Percentiles rank a stretch among this genome's conserved stretches.
Conservation (phyloP, 2,113 vertebrate species). For the Symphodus melops region DNA sequence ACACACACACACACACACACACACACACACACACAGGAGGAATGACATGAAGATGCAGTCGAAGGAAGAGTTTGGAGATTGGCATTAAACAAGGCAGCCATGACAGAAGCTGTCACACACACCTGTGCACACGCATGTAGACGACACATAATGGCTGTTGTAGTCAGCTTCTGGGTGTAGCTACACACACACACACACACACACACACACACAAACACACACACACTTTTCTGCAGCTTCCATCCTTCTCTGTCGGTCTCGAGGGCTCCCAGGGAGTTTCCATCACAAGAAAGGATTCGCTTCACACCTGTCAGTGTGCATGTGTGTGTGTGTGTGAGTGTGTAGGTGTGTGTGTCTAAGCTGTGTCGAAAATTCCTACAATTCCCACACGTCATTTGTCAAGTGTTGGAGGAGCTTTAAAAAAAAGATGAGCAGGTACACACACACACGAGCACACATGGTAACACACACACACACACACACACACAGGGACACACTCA, state of each 20-base stretch:
- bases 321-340: slow-evolving; percentile 14
- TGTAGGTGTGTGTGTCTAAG: slow-evolving; percentile 10
- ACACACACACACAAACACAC: background rate
- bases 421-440: slow-evolving; percentile 41
- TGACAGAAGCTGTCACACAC: slow-evolving; percentile 21
- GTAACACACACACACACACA: background rate
- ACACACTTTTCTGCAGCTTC: background rate
- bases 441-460: slow-evolving; percentile 11
- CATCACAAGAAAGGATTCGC: slow-evolving; percentile 18
- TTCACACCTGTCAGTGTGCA: slow-evolving; percentile 28
- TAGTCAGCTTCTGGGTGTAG: background rate
- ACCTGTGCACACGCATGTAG: slow-evolving; percentile 21
- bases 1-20: no score
- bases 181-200: background rate
- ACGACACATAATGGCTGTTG: background rate
- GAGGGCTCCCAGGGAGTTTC: slow-evolving; percentile 13
- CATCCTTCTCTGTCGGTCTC: slow-evolving; percentile 7
- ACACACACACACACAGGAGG: no score
- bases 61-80: background rate
- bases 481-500: slow-evolving; percentile 1
- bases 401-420: slow-evolving; percentile 38
- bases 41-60: background rate
- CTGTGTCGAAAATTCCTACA: slow-evolving; percentile 18
- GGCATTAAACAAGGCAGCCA: slow-evolving; percentile 34
- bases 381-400: slow-evolving; percentile 66